Conservation (phyloP, 2,113 vertebrate species). For the Chaenocephalus aceratus region DNA sequence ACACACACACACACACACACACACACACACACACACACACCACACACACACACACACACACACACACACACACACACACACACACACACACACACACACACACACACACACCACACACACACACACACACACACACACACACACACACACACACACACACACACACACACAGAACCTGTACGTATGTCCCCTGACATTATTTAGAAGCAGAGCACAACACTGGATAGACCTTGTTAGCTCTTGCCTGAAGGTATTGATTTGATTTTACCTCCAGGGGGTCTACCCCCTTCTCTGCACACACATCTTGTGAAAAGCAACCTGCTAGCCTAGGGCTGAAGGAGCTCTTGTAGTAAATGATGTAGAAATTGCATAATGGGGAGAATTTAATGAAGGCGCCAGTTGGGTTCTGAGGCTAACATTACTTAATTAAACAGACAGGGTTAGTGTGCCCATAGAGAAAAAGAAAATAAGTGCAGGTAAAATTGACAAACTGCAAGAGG, state of each 20-base stretch:
- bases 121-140: conserved; percentile 5
- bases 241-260: conserved; percentile 76
- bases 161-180: conserved; percentile 19
- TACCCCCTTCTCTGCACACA: conserved; percentile 26
- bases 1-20: not conserved
- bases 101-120: not conserved
- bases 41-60: not conserved
- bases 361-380: conserved; percentile 63
- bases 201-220: conserved; percentile 58
- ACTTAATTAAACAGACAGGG: conserved; percentile 67
- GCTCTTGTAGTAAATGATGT: conserved; percentile 59
- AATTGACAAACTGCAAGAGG: conserved; percentile 40
- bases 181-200: conserved; percentile 67
- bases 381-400: conserved; percentile 64
- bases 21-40: not conserved
- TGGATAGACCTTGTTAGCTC: conserved; percentile 76
- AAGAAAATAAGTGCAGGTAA: conserved; percentile 45
- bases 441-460: conserved; percentile 47
- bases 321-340: conserved; percentile 42
- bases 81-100: not conserved
- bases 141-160: not conserved
- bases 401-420: conserved; percentile 46
- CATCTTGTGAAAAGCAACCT: conserved; percentile 29
- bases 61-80: not conserved
- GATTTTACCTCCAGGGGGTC: conserved; percentile 66